phyloP scores from a whole-genome alignment of 2,797 vertebrate species.

The Chaetodon trifasciatus region DNA sequence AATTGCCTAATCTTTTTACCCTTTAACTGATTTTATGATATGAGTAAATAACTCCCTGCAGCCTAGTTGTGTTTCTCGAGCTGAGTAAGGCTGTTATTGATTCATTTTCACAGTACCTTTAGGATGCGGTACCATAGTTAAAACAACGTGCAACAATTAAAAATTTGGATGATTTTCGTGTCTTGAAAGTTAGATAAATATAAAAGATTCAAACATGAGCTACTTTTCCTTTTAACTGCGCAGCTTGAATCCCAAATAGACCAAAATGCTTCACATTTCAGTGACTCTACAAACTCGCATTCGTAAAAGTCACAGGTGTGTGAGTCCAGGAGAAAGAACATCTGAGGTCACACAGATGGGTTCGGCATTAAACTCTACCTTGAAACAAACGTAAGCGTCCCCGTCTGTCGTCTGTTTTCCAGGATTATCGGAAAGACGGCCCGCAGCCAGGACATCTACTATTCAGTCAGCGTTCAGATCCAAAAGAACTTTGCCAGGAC shows the following conservation, averaged over 20 bases:
- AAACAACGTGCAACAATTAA: background rate
- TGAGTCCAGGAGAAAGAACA: background rate
- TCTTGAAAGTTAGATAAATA: background rate
- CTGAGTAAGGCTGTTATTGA: background rate
- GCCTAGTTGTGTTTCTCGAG: background rate
- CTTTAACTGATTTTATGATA: background rate
- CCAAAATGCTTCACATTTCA: background rate
- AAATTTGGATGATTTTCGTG: background rate
- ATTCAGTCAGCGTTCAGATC: slow-evolving; percentile 95
- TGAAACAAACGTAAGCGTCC: slow-evolving; percentile 42
- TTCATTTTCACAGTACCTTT: background rate
- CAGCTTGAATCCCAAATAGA: background rate
- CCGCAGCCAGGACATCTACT: slow-evolving; percentile 94
- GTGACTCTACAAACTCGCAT: no score
- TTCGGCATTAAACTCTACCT: slow-evolving; percentile 13
- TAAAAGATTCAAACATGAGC: background rate
- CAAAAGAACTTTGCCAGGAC: slow-evolving; percentile 98
- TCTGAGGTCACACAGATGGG: background rate
- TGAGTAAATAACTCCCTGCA: background rate
- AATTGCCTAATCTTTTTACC: background rate
- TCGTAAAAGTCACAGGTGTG: background rate
- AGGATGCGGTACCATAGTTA: background rate
- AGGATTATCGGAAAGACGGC: slow-evolving; percentile 98
- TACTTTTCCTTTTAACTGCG: background rate
- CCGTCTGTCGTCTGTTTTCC: slow-evolving; percentile 42